phyloP scores from a whole-genome alignment of 2,113 vertebrate genomes.

The Catagonus wagneri region DNA sequence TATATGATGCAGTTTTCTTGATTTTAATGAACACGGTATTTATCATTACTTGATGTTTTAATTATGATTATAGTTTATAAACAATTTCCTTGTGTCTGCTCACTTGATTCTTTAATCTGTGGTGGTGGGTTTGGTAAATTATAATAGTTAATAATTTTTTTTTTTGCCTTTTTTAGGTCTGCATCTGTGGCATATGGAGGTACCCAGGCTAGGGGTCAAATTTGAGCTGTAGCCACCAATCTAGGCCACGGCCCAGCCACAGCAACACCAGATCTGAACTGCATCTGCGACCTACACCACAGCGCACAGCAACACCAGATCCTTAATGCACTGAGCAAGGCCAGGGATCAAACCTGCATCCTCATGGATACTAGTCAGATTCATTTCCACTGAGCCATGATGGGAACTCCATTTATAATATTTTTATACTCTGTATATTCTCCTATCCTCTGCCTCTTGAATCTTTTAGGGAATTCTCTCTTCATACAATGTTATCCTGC shows the following conservation, averaged over 20 bases:
- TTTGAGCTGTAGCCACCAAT: too few species aligned
- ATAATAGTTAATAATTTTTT: not conserved
- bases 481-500: not conserved
- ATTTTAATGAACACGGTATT: not conserved
- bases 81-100: not conserved
- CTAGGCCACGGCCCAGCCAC: too few species aligned
- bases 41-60: constrained; percentile 10
- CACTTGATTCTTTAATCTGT: not conserved
- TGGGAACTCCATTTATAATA: not conserved
- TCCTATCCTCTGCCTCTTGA: not conserved
- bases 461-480: constrained; percentile 11
- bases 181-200: too few species aligned
- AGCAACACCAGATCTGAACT: too few species aligned
- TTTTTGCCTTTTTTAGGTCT: too few species aligned
- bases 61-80: not conserved
- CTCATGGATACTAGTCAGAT: too few species aligned
- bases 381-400: too few species aligned
- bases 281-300: too few species aligned
- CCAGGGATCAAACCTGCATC: too few species aligned
- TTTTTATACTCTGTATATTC: not conserved
- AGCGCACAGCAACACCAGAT: too few species aligned
- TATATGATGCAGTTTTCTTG: not conserved
- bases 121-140: not conserved
- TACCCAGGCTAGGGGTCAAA: too few species aligned
- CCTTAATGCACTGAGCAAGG: too few species aligned